Conservation (phyloP, 2,888 invertebrate genomes). For the Dromius quadrimaculatus region DNA sequence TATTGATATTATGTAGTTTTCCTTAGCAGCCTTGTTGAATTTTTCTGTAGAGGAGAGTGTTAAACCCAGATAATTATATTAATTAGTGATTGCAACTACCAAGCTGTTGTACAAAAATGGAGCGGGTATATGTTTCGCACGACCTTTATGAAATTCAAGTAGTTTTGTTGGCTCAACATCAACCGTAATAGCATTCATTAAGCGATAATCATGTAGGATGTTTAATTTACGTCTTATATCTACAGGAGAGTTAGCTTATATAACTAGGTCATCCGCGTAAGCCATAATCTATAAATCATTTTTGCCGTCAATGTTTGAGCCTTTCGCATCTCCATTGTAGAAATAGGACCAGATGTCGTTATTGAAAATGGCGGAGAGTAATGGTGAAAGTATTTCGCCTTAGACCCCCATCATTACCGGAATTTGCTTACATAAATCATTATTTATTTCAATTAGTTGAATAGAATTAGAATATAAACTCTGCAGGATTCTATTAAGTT, state of each 20-base stretch:
- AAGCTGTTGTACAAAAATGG: neutral
- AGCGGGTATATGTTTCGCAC: neutral
- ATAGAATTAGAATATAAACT: neutral
- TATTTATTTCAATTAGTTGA: neutral
- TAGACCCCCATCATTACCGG: neutral
- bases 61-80: neutral
- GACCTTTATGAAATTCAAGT: neutral
- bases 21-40: neutral
- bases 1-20: neutral
- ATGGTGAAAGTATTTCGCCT: conserved; percentile 6
- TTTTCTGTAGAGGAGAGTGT: neutral
- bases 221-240: neutral
- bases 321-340: neutral
- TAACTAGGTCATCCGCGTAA: neutral
- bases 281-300: neutral
- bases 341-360: conserved; percentile 10
- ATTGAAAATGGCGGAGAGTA: neutral
- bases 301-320: conserved; percentile 2
- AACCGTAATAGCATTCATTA: neutral
- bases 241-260: neutral
- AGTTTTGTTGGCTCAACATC: neutral
- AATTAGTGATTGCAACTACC: neutral
- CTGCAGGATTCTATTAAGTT: neutral
- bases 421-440: neutral
- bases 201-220: neutral